Evolutionary conservation across 2,113 vertebrate genomes (phyloP), one percentile per base, ranked within the genome.

Genomic region (Ciconia stormi): DNA sequence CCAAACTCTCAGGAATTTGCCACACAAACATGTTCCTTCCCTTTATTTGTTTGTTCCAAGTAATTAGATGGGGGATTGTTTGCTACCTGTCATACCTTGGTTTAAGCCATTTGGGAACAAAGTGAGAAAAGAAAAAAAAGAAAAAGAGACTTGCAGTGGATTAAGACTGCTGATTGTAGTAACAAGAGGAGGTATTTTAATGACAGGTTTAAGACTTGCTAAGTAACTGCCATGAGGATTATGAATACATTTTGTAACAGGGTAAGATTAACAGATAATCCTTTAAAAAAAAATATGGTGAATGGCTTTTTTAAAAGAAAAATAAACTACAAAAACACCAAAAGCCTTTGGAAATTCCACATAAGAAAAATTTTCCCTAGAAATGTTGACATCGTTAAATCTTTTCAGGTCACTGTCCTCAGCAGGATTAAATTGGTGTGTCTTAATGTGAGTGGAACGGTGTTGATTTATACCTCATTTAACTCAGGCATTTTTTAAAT

Each of bases 181-280:
- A 96, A 93, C 96, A 92, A 90, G 91, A 98, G 89, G 89, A 96
- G 61, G 67, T 89, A 88, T 30, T 76, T 96, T 94, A 97, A 97
- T 97, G 97, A 98, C 97, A 98, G 96, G 93, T 97, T 98, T 98
- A 98, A 98, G 97, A 98, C 91, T 97, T 98, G 95, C 94, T 97
- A 98, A 98, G 95, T 97, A 95, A 95, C 95, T 97, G 95, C 89
- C 87, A 76, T 52, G 78, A 95, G 88, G 89, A 95, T 96, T 96
- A 95, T 96, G 85, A 96, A 97, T 96, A 96, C 58, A 65, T 90
- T 93, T 62, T 90, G 78, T 97, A 97, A 95, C 95, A 71, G 62
- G 92, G 88, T 94, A 91, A 97, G 96, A 97, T 98, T 98, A 96
- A 90, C 93, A 94, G 91, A 90, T 95, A 97, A 97, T 93, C 88